Percentiles rank a stretch among this genome's conserved stretches.
Evolutionary conservation across 1,140 invertebrate genomes (phyloP).

Genomic region (Gryllus bimaculatus): DNA sequence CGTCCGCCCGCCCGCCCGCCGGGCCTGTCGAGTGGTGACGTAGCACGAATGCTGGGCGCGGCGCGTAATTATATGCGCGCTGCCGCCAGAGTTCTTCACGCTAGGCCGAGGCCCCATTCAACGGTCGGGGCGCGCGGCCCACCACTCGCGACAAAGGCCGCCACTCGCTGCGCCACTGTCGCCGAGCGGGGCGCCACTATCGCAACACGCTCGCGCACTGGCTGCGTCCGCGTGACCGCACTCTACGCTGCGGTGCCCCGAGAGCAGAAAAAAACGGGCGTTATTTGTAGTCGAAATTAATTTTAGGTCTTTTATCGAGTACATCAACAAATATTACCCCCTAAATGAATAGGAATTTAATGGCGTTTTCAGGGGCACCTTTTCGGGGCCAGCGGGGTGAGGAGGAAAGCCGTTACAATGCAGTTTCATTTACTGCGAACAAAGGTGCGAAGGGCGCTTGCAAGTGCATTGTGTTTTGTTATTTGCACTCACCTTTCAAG

Average conservation of each 20-base stretch:
- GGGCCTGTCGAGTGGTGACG: not conserved
- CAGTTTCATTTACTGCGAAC: conserved; percentile 4
- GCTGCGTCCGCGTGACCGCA: not conserved
- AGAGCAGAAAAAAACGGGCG: not conserved
- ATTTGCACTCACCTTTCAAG: conserved; percentile 4
- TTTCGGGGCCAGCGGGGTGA: not conserved
- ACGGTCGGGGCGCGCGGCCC: too few relatives aligned
- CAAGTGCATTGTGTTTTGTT: conserved; percentile 4
- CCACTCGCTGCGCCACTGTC: not conserved
- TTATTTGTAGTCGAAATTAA: conserved; percentile 6
- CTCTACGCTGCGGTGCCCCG: too few relatives aligned
- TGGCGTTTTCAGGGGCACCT: not conserved
- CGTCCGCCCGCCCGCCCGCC: too few relatives aligned
- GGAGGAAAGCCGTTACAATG: not conserved
- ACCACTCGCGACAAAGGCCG: not conserved
- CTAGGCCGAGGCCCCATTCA: too few relatives aligned
- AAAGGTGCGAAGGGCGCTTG: not conserved
- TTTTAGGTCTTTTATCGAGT: not conserved
- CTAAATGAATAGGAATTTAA: conserved; percentile 2
- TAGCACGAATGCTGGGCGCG: not conserved
- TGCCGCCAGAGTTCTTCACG: not conserved
- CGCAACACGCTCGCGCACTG: not conserved
- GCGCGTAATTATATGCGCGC: not conserved
- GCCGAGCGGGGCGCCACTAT: not conserved
- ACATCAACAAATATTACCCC: conserved; percentile 2